Percentiles rank a stretch among this genome's conserved stretches.
These are phyloP conservation scores for Caenorhabditis brenneri DNA, from an alignment of 1,140 invertebrate species.

Conservation along the genomic window DNA sequence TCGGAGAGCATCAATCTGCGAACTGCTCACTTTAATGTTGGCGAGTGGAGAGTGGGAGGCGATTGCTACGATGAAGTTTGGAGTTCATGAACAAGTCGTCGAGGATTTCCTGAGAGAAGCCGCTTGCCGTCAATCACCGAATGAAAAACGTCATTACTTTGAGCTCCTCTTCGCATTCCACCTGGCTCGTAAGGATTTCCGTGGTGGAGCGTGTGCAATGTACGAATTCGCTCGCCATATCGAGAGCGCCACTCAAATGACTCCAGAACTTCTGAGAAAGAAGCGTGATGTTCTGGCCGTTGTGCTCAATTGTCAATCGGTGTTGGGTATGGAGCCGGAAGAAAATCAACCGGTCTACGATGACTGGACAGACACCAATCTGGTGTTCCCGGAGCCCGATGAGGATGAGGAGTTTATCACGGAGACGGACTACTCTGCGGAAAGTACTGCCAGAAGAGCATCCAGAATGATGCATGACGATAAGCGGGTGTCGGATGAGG, in stretches of 20 bases:
- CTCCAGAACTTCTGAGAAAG: neutral
- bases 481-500: no score
- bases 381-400: neutral
- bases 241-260: neutral
- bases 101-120: conserved; percentile 1
- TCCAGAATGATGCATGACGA: no score
- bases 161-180: neutral
- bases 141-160: neutral
- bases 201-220: neutral
- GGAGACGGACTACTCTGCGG: neutral
- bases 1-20: neutral
- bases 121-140: neutral
- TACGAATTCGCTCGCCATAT: conserved; percentile 9
- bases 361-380: neutral
- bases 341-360: neutral
- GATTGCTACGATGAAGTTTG: conserved; percentile 21
- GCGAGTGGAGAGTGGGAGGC: neutral
- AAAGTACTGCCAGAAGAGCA: neutral
- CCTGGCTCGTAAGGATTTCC: neutral
- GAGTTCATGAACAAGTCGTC: neutral
- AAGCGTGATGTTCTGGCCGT: neutral
- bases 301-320: neutral
- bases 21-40: neutral
- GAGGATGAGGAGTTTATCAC: neutral
- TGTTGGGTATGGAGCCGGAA: neutral